These are phyloP conservation scores for Sarotherodon lohbergeri DNA, from an alignment of 2,113 vertebrate genomes.

Conservation along the genomic window DNA sequence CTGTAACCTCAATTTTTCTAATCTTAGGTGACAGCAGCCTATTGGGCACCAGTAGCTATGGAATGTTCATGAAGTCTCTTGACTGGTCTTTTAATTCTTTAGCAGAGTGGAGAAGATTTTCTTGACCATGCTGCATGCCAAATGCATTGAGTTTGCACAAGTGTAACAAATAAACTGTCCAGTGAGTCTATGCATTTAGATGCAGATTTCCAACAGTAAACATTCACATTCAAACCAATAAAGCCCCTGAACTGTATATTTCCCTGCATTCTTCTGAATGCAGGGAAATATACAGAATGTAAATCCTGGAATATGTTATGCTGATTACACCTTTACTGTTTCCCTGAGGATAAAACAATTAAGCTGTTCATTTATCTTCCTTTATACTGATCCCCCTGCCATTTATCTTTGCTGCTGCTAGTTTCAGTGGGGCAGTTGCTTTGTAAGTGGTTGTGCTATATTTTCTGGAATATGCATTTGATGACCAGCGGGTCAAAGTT, in stretches of 20 bases:
- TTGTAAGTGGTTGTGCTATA: not conserved
- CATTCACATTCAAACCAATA: not conserved
- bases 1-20: not conserved
- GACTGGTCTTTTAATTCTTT: not conserved
- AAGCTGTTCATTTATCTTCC: conserved; percentile 32
- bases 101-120: not conserved
- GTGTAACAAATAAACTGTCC: not conserved
- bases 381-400: not conserved
- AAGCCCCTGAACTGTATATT: not conserved
- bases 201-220: not conserved
- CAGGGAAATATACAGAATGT: not conserved
- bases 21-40: not conserved
- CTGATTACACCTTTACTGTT: not conserved
- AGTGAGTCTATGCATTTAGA: not conserved
- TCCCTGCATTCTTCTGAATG: not conserved
- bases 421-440: not conserved
- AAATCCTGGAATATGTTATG: not conserved
- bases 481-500: not conserved
- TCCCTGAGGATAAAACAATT: not conserved
- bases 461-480: not conserved
- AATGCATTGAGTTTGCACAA: not conserved
- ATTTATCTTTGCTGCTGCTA: conserved; percentile 18
- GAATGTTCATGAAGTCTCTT: not conserved
- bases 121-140: not conserved
- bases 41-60: not conserved